A percentile compares a stretch with the other conserved stretches of the same genome.
Conservation (phyloP, 2,797 vertebrate species). For the Enteromius trimaculatus region DNA sequence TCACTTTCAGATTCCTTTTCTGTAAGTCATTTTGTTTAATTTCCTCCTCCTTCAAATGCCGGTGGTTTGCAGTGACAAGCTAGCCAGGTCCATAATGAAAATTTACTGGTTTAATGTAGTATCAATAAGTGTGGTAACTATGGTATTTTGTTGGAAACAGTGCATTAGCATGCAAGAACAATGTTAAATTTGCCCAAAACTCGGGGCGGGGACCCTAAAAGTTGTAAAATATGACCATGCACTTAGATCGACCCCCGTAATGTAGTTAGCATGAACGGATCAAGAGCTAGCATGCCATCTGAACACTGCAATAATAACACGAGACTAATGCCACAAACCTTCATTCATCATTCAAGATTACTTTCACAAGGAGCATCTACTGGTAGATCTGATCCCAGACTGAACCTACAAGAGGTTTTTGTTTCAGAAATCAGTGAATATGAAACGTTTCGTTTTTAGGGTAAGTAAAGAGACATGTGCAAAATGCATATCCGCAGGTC, state of each 20-base stretch:
- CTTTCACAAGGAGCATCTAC: slow-evolving; percentile 34
- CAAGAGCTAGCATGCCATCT: slow-evolving; percentile 37
- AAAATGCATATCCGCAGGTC: slow-evolving; percentile 40
- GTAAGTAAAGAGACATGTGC: not conserved
- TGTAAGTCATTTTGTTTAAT: slow-evolving; percentile 37
- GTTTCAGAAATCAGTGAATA: slow-evolving; percentile 14
- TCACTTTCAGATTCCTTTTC: slow-evolving; percentile 2
- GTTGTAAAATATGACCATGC: slow-evolving; percentile 44
- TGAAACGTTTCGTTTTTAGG: not conserved
- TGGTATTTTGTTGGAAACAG: slow-evolving; percentile 2
- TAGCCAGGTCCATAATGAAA: slow-evolving; percentile 32
- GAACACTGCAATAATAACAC: slow-evolving; percentile 31
- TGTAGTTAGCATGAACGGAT: slow-evolving; percentile 35
- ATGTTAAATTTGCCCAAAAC: slow-evolving; percentile 14
- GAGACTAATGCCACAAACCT: slow-evolving; percentile 46
- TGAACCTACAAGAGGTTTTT: slow-evolving; percentile 17
- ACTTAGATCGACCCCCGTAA: slow-evolving; percentile 35
- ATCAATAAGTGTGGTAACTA: slow-evolving; percentile 33
- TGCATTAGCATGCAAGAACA: slow-evolving; percentile 5
- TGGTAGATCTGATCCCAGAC: slow-evolving; percentile 17
- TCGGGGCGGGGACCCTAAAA: slow-evolving; percentile 35
- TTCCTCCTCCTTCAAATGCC: slow-evolving; percentile 27
- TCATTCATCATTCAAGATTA: slow-evolving; percentile 43
- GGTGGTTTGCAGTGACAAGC: slow-evolving; percentile 10
- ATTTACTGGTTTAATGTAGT: slow-evolving; percentile 30